Percentiles rank a stretch among this genome's conserved stretches.
Evolutionary conservation across 2,888 invertebrate species (phyloP).

Genomic region (Noctua fimbriata): DNA sequence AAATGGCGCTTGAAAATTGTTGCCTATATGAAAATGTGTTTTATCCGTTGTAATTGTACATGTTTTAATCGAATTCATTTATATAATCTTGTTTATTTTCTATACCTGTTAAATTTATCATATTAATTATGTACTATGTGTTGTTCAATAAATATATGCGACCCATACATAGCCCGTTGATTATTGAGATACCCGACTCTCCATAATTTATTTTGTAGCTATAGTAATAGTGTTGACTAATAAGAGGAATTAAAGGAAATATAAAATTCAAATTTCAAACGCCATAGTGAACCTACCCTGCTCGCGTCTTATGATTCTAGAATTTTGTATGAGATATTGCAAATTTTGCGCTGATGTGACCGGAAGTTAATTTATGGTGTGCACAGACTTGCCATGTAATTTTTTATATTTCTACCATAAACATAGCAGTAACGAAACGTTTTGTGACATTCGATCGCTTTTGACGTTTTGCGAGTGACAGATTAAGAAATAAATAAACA

Average conservation of each 20-base stretch:
- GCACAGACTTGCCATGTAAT: constrained; percentile 2
- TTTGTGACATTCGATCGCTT: constrained; percentile 7
- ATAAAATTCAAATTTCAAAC: neutral
- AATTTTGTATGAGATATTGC: neutral
- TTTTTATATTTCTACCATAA: constrained; percentile 45
- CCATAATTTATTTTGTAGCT: neutral
- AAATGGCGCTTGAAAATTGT: constrained; percentile 51
- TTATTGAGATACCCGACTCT: neutral
- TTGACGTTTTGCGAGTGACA: neutral
- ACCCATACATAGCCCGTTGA: constrained; percentile 54
- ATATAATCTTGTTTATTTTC: constrained; percentile 45
- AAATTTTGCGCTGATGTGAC: constrained; percentile 35
- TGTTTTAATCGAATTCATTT: constrained; percentile 35
- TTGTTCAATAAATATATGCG: constrained; percentile 75
- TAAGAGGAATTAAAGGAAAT: neutral
- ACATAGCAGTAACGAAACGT: constrained; percentile 55
- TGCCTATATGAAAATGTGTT: constrained; percentile 43
- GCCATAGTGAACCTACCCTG: neutral
- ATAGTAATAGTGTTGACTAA: neutral
- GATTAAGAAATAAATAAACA: constrained; percentile 67
- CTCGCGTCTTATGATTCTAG: neutral
- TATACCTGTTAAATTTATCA: constrained; percentile 58
- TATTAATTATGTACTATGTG: constrained; percentile 63
- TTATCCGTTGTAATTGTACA: constrained; percentile 21
- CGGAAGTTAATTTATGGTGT: constrained; percentile 6